A percentile compares a stretch with the other conserved stretches of the same genome.
Evolutionary conservation across 2,888 invertebrate species (phyloP).

Genomic region (Dastarcus helophoroides): DNA sequence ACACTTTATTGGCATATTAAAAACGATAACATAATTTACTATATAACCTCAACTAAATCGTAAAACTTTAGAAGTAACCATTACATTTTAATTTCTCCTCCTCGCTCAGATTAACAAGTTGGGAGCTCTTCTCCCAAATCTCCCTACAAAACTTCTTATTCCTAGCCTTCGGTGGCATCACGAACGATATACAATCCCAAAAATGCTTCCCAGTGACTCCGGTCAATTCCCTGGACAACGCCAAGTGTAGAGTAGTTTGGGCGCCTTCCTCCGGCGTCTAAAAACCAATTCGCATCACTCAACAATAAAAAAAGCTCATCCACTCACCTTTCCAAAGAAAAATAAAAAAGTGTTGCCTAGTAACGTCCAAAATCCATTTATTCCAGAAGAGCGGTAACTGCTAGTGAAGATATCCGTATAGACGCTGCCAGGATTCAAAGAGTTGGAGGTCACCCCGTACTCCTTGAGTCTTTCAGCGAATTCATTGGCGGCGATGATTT

Average conservation of each 20-base stretch:
- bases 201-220: constrained; percentile 67
- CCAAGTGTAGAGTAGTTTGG: constrained; percentile 66
- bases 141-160: constrained; percentile 49
- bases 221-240: constrained; percentile 62
- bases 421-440: constrained; percentile 33
- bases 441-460: constrained; percentile 29
- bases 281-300: too few relatives aligned
- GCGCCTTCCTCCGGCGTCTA: constrained; percentile 69
- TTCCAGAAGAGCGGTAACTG: constrained; percentile 16
- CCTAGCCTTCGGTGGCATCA: constrained; percentile 25
- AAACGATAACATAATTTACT: too few relatives aligned
- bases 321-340: constrained; percentile 24
- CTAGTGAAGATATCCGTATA: constrained; percentile 23
- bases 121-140: constrained; percentile 74
- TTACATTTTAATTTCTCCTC: constrained; percentile 41
- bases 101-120: constrained; percentile 55
- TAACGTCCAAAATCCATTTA: constrained; percentile 18
- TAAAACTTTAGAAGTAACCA: too few relatives aligned
- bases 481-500: constrained; percentile 29
- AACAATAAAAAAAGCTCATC: too few relatives aligned
- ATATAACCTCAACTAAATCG: too few relatives aligned
- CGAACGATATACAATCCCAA: constrained; percentile 53
- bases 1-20: too few relatives aligned
- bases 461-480: constrained; percentile 27
- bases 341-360: constrained; percentile 18